phyloP scores from a whole-genome alignment of 2,888 invertebrate species.

The Drosophila maculinotata region DNA sequence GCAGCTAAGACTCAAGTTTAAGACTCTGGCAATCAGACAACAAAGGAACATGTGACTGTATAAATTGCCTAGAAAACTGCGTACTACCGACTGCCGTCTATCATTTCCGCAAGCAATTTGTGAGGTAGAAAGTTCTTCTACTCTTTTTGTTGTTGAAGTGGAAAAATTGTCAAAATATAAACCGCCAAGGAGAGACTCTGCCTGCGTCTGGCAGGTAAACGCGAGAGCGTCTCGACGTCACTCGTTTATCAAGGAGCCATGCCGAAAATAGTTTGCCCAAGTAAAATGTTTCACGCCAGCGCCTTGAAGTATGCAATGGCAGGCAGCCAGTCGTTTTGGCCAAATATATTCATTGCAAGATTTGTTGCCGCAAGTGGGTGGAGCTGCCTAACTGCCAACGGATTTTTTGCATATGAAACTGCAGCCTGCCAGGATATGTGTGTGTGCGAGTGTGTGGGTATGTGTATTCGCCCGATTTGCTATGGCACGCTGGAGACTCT shows the following conservation, averaged over 20 bases:
- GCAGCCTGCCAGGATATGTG: slow-evolving; percentile 25
- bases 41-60: slow-evolving; percentile 65
- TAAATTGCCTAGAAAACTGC: slow-evolving; percentile 76
- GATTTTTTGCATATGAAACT: slow-evolving; percentile 64
- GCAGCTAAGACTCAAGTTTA: slow-evolving; percentile 10
- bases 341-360: slow-evolving; percentile 84
- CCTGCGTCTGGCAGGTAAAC: slow-evolving; percentile 45
- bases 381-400: slow-evolving; percentile 5
- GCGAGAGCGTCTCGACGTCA: slow-evolving; percentile 49
- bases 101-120: slow-evolving; percentile 83
- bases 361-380: slow-evolving; percentile 71
- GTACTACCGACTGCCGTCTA: slow-evolving; percentile 75
- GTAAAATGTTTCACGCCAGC: slow-evolving; percentile 75
- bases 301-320: slow-evolving; percentile 75
- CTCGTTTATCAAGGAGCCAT: slow-evolving; percentile 64
- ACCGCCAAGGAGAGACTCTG: slow-evolving; percentile 49
- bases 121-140: slow-evolving; percentile 27
- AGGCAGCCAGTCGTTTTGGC: slow-evolving; percentile 50
- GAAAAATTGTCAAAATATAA: slow-evolving; percentile 76
- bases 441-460: slow-evolving; percentile 9
- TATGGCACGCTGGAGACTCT: slow-evolving; percentile 48
- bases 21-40: slow-evolving; percentile 56
- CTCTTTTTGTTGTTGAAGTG: background rate
- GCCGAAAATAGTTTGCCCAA: slow-evolving; percentile 29
- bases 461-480: background rate